Conservation (phyloP, 2,888 invertebrate genomes). For the Brenthis ino region DNA sequence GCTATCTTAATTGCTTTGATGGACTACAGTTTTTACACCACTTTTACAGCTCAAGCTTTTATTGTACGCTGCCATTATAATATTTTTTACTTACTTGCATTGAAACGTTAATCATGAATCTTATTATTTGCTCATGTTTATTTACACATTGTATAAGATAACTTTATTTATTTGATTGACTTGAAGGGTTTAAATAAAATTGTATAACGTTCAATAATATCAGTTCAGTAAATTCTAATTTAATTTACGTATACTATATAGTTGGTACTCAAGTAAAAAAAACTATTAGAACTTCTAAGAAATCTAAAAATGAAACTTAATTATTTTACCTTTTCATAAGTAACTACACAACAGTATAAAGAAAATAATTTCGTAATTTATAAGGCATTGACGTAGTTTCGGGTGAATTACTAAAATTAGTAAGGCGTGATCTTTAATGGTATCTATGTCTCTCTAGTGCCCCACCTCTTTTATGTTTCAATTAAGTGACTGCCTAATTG, state of each 20-base stretch:
- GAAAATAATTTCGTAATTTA: too few relatives aligned
- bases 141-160: neutral
- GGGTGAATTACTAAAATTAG: constrained; percentile 17
- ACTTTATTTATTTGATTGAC: neutral
- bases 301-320: too few relatives aligned
- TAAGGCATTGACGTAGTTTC: constrained; percentile 12
- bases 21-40: constrained; percentile 24
- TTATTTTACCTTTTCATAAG: too few relatives aligned
- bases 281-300: too few relatives aligned
- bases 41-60: constrained; percentile 18
- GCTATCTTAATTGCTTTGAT: constrained; percentile 36
- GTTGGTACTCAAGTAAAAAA: too few relatives aligned
- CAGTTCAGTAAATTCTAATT: too few relatives aligned
- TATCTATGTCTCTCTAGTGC: constrained; percentile 1
- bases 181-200: neutral
- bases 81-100: constrained; percentile 2
- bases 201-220: neutral
- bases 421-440: constrained; percentile 20
- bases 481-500: constrained; percentile 12
- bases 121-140: neutral
- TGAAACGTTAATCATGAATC: constrained; percentile 2
- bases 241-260: too few relatives aligned
- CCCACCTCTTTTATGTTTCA: constrained; percentile 18
- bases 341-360: too few relatives aligned
- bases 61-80: neutral